phyloP scores from a whole-genome alignment of 2,113 vertebrate genomes.

The Lontra canadensis region DNA sequence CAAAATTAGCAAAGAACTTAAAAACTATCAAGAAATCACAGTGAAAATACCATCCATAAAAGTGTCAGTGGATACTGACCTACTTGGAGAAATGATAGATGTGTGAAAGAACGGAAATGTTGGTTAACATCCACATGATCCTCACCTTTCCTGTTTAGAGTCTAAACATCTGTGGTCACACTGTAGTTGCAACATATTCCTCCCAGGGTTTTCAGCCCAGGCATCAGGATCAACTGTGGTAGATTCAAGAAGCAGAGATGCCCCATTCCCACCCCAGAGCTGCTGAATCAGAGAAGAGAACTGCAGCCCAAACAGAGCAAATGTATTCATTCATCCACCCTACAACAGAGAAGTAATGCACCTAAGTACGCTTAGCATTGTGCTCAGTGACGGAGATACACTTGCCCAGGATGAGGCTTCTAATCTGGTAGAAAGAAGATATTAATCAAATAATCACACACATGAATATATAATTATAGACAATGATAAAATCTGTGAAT shows the following conservation, averaged over 20 bases:
- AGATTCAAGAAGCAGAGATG: background rate
- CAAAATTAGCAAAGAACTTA: background rate
- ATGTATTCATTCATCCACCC: background rate
- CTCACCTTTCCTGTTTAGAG: conserved; percentile 16
- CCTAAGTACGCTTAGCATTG: background rate
- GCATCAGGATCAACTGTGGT: background rate
- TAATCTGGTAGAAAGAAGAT: background rate
- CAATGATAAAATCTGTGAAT: background rate
- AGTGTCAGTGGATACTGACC: background rate
- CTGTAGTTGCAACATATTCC: background rate
- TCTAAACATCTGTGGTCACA: conserved; percentile 26
- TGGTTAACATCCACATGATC: background rate
- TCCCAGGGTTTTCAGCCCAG: background rate
- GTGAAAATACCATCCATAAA: background rate
- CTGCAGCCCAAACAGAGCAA: background rate
- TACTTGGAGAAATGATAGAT: background rate
- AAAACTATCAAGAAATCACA: conserved; percentile 37
- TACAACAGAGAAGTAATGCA: background rate
- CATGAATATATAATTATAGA: background rate
- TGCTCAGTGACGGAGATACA: background rate
- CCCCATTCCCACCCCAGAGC: background rate
- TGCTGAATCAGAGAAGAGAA: background rate
- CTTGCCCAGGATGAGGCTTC: background rate
- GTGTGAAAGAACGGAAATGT: background rate
- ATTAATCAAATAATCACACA: background rate